Conservation (phyloP, 2,797 vertebrate genomes). For the Mormyrus hasselquistii region DNA sequence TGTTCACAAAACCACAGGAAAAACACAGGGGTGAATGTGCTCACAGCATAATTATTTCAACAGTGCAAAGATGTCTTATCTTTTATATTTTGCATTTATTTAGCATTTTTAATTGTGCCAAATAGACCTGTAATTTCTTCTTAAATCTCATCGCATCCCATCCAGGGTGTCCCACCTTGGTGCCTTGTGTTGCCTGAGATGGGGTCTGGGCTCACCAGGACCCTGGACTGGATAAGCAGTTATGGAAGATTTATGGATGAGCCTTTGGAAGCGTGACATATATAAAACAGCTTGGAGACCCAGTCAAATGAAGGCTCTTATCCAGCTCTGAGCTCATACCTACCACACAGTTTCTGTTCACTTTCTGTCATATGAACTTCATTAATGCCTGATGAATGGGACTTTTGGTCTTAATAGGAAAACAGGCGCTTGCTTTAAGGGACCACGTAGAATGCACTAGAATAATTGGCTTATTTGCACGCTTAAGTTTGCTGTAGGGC, state of each 20-base stretch:
- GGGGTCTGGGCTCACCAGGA: not conserved
- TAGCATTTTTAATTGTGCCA: not conserved
- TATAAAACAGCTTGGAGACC: not conserved
- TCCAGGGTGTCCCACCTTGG: not conserved
- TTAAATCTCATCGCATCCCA: not conserved
- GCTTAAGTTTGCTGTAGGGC: slow-evolving; percentile 16
- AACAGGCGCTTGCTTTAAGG: not conserved
- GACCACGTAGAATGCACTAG: slow-evolving; percentile 9
- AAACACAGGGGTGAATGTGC: not conserved
- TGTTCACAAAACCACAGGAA: not conserved
- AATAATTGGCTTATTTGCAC: slow-evolving; percentile 21
- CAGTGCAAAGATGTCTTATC: not conserved
- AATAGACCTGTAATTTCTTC: not conserved
- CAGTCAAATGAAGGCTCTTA: not conserved
- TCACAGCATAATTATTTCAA: not conserved
- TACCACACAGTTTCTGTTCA: not conserved
- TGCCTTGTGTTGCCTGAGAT: not conserved
- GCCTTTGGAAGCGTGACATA: not conserved
- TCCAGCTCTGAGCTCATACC: not conserved
- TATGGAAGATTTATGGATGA: not conserved
- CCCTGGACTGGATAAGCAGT: not conserved
- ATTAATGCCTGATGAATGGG: slow-evolving; percentile 12
- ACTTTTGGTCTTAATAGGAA: slow-evolving; percentile 6
- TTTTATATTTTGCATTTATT: not conserved
- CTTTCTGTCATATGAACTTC: not conserved